A percentile compares a stretch with the other conserved stretches of the same genome.
Conservation (phyloP, 2,888 invertebrate genomes). For the Oscheius sp. region DNA sequence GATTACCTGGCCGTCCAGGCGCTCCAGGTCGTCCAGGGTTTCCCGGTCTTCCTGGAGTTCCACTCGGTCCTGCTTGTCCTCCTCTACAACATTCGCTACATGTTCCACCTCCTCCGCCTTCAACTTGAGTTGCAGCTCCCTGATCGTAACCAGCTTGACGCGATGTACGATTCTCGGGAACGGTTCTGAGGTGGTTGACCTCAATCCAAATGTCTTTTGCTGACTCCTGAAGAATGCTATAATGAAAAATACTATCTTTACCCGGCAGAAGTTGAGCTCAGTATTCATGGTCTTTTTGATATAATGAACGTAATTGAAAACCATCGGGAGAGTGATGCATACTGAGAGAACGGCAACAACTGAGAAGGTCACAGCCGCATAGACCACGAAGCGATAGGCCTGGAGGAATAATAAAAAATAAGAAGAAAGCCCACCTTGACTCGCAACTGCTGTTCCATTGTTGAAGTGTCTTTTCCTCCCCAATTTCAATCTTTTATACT, state of each 20-base stretch:
- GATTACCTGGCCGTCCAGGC: constrained; percentile 57
- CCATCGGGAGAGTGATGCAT: constrained; percentile 66
- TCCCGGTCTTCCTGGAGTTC: constrained; percentile 49
- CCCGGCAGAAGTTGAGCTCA: constrained; percentile 67
- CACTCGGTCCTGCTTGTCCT: constrained; percentile 43
- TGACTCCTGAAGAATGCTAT: constrained; percentile 33
- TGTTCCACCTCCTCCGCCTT: constrained; percentile 23
- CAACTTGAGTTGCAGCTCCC: background rate
- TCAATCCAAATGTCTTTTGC: constrained; percentile 52
- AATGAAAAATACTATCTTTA: background rate
- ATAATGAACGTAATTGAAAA: constrained; percentile 68
- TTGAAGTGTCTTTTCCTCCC: background rate
- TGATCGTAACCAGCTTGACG: constrained; percentile 37
- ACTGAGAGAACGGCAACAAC: constrained; percentile 53
- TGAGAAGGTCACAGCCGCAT: constrained; percentile 54
- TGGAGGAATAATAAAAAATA: constrained; percentile 26
- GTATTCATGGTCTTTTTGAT: constrained; percentile 65
- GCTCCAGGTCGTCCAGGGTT: constrained; percentile 57
- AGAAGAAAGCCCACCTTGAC: background rate
- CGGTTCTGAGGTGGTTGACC: constrained; percentile 10
- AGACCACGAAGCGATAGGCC: constrained; percentile 56
- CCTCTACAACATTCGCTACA: constrained; percentile 52
- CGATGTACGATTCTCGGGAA: constrained; percentile 50
- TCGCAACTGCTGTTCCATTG: constrained; percentile 6
- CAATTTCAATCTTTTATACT: background rate